phyloP scores from a whole-genome alignment of 2,888 invertebrate species.

The Rotaria magnacalcarata region DNA sequence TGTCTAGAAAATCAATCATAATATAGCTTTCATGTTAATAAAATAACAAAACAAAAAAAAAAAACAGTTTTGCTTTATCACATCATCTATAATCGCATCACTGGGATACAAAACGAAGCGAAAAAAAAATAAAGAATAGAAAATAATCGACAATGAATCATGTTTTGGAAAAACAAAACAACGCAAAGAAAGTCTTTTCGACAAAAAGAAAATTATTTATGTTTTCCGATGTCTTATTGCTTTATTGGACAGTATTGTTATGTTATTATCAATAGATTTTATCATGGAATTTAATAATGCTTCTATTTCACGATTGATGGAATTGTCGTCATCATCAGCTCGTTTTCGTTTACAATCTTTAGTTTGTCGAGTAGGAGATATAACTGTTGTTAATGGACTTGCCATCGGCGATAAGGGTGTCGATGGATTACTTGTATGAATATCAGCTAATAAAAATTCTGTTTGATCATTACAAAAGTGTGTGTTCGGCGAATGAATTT shows the following conservation, averaged over 20 bases:
- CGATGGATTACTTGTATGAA: conserved; percentile 2
- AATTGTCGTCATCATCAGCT: not conserved
- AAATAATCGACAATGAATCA: not conserved
- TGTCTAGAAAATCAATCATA: not conserved
- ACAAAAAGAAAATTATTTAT: not conserved
- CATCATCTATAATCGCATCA: not conserved
- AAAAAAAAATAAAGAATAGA: not conserved
- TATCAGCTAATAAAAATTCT: not conserved
- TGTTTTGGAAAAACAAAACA: not conserved
- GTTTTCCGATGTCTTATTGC: not conserved
- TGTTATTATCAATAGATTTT: not conserved
- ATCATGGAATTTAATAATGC: not conserved
- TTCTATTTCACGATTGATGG: not conserved
- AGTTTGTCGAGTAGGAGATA: not conserved
- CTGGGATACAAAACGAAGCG: no score
- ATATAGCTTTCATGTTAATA: not conserved
- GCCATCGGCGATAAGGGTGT: not conserved
- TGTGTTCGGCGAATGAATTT: not conserved
- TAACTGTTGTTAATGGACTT: not conserved
- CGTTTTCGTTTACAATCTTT: not conserved
- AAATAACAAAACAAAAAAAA: not conserved
- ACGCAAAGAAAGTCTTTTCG: not conserved
- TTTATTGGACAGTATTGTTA: not conserved
- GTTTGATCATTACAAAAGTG: not conserved
- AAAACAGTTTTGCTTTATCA: not conserved